These are phyloP conservation scores for Sphenopsis melanotis DNA, from an alignment of 2,797 vertebrate genomes.

Conservation along the genomic window DNA sequence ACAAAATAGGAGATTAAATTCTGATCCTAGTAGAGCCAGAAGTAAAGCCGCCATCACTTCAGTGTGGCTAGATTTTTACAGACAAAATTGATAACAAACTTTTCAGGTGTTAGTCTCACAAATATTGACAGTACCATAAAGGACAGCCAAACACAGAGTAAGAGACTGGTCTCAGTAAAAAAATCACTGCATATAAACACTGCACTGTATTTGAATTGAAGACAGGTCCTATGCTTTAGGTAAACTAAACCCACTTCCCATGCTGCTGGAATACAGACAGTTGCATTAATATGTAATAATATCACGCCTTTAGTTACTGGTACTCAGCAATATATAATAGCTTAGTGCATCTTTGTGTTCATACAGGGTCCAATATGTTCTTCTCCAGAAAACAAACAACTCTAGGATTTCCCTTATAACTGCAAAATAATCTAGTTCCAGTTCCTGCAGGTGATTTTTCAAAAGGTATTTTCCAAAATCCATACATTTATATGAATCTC, in stretches of 20 bases:
- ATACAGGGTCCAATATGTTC: not conserved
- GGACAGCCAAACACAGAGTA: not conserved
- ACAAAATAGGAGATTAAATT: not conserved
- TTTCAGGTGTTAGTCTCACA: not conserved
- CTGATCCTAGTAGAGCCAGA: not conserved
- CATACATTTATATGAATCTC: not conserved
- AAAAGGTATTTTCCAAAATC: not conserved
- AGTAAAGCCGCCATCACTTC: not conserved
- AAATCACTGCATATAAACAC: not conserved
- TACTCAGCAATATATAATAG: not conserved
- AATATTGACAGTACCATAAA: not conserved
- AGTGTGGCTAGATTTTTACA: not conserved
- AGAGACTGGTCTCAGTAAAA: not conserved
- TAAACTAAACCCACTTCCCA: not conserved
- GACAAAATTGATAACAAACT: not conserved
- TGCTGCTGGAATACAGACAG: not conserved
- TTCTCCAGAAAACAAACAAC: not conserved
- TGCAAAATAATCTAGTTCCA: not conserved
- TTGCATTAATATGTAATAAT: not conserved
- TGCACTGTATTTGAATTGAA: not conserved
- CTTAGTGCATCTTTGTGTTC: accelerated
- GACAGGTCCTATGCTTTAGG: not conserved
- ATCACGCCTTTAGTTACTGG: not conserved
- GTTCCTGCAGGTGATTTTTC: not conserved
- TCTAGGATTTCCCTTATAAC: not conserved